Percentiles rank a stretch among this genome's conserved stretches.
Evolutionary conservation across 1,140 invertebrate genomes (phyloP).

Genomic region (Drosophila varians): DNA sequence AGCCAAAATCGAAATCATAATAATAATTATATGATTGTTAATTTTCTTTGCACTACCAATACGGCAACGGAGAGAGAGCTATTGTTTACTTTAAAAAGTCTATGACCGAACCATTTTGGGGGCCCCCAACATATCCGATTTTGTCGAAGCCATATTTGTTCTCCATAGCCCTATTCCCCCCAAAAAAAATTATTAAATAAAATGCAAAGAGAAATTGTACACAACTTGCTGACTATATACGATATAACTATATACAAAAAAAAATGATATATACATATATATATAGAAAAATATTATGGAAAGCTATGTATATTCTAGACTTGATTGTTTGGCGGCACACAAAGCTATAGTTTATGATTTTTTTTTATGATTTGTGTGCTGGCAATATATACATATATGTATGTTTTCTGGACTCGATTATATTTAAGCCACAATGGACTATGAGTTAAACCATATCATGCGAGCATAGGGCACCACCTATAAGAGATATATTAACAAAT

Average conservation of each 20-base stretch:
- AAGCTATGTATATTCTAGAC: slow-evolving; percentile 26
- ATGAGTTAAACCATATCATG: slow-evolving; percentile 35
- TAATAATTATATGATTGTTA: slow-evolving; percentile 20
- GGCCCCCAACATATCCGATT: slow-evolving; percentile 61
- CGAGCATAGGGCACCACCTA: slow-evolving; percentile 52
- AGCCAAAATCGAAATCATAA: slow-evolving; percentile 3
- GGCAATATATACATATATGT: not conserved
- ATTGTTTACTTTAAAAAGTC: not conserved
- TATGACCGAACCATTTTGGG: slow-evolving; percentile 6
- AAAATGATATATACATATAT: slow-evolving; percentile 5
- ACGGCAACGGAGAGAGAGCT: slow-evolving; percentile 8
- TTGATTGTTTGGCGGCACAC: not conserved
- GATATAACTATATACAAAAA: slow-evolving; percentile 21
- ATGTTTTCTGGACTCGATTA: slow-evolving; percentile 35
- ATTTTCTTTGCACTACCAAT: slow-evolving; percentile 6
- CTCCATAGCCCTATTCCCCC: not conserved
- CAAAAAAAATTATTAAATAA: not conserved
- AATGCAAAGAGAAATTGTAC: slow-evolving; percentile 49
- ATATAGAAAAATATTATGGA: slow-evolving; percentile 18
- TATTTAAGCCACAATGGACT: slow-evolving; percentile 12
- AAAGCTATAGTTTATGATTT: too few species aligned
- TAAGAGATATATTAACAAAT: slow-evolving; percentile 22
- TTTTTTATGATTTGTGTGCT: not conserved
- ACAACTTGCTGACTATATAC: slow-evolving; percentile 65
- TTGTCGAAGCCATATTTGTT: slow-evolving; percentile 38